Evolutionary conservation across 2,797 vertebrate species (phyloP), one percentile per base, ranked within the genome.

Genomic region (Lutjanus campechanus): DNA sequence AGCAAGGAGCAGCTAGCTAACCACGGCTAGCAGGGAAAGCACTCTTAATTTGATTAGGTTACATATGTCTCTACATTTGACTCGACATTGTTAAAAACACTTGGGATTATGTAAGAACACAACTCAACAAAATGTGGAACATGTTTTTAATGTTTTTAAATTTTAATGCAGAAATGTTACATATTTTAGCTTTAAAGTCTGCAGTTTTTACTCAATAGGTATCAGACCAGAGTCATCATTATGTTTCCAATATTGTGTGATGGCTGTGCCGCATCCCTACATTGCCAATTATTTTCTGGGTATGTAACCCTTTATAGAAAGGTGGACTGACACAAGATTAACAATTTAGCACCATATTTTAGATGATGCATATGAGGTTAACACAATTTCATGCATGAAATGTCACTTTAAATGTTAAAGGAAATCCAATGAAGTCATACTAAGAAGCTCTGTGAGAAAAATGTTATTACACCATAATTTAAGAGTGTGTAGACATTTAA

Each of bases 401-500:
- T 68, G 69, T 73, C 20, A 54, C 29, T 73, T 58, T 36, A 49
- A 76, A 76, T 76, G 69, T 79, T 64, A 51, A 76, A 83, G 43
- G 25, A 74, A 79, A 67, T 66, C 20, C 41, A 76, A 51, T 85
- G 61, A 85, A 78, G 74, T 87, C 81, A 73, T 69, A 61, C 25
- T 36, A 41, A 63, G 66, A 79, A 69, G 68, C 68, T 74, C n/a
- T 56, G 76, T 61, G 56, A 73, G 54, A 79, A 50, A 78, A 70
- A 54, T 74, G 64, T 61, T 50, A 86, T 82, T 69, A 81, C 73
- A 22, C 65, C 63, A 41, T 64, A 78, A 88, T 86, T 79, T 70
- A 79, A 73, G 56, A 84, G 29, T 5, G 29, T 36, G 29, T 36
- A 36, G 71, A 84, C 82, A 49, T 79, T 73, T 67, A 75, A 56